Evolutionary conservation across 2,888 invertebrate genomes (phyloP), one percentile per base, ranked within the genome.

Genomic region (Arctia plantaginis): DNA sequence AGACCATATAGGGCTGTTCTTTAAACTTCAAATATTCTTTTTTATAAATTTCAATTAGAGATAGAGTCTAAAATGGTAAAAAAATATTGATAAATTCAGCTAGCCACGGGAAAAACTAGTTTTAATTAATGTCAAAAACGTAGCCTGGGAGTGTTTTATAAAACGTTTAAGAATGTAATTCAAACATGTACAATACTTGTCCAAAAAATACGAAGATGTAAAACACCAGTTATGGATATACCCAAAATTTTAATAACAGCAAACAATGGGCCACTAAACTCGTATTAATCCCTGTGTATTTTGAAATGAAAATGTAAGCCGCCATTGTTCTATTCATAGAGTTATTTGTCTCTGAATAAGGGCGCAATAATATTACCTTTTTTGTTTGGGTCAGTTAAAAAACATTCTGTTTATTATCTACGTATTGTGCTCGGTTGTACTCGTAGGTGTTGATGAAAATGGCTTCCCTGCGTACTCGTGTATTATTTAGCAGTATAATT

Each of bases 211-310:
- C 27, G 55, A 59, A 15, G 18, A 55, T 33, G 23, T 35, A 3
- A 35, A 69, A 30, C 12, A 10, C 77, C 73, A 18, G 74, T 74
- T 72, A 77, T 77, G 79, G 76, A 82, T 76, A 73, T 76, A 81
- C 77, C 73, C 73, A 65, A 71, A 72, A 41, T 74, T 85, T 74
- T 82, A 83, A 81, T 80, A 55, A 55, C 69, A 78, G 69, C 74
- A 77, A 81, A 85, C 85, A 81, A 85, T 77, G 71, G 79, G 72
- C 69, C 72, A 69, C 71, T n/a, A 47, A 33, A 69, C 67, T 75
- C 18, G 55, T 70, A 74, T 78, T 78, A 78, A 81, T 77, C 74
- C 62, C 65, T 77, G 77, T 74, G 77, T 74, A 72, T 76, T 73
- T 69, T 77, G 75, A 80, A 82, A 80, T 70, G 73, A 71, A 77